Conservation (phyloP, 2,888 invertebrate genomes). For the Clostera curtula region DNA sequence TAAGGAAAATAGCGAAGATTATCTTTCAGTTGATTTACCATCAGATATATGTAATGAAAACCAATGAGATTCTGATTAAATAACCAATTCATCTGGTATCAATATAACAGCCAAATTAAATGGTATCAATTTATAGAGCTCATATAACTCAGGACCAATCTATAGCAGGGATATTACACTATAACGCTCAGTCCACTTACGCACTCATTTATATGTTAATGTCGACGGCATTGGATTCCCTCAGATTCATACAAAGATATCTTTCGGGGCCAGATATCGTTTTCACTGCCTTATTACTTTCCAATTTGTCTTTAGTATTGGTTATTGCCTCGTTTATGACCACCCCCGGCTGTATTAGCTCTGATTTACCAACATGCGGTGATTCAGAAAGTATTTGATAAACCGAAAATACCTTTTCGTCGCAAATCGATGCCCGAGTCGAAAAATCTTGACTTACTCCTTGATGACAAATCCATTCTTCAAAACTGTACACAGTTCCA, state of each 20-base stretch:
- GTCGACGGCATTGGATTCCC: slow-evolving; percentile 52
- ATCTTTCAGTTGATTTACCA: no score
- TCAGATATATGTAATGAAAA: no score
- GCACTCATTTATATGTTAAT: slow-evolving; percentile 74
- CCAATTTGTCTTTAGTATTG: slow-evolving; percentile 70
- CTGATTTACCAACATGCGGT: slow-evolving; percentile 20
- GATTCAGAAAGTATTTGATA: slow-evolving; percentile 17
- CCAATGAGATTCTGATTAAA: no score
- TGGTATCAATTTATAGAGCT: slow-evolving; percentile 40
- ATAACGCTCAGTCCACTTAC: slow-evolving; percentile 64
- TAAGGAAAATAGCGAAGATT: no score
- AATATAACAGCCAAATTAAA: slow-evolving; percentile 27
- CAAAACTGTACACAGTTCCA: slow-evolving; percentile 28
- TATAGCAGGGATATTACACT: slow-evolving; percentile 43
- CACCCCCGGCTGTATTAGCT: slow-evolving; percentile 37
- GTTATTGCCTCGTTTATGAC: slow-evolving; percentile 65
- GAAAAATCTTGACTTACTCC: slow-evolving; percentile 75
- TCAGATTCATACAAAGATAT: slow-evolving; percentile 67
- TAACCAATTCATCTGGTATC: slow-evolving; percentile 29
- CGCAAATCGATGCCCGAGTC: slow-evolving; percentile 72
- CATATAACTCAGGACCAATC: slow-evolving; percentile 41
- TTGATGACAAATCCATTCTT: slow-evolving; percentile 65
- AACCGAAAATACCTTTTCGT: slow-evolving; percentile 62
- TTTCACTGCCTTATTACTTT: slow-evolving; percentile 74
- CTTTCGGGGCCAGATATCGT: slow-evolving; percentile 66